Evolutionary conservation across 2,113 vertebrate species (phyloP).

Genomic region (Arenaria interpres): DNA sequence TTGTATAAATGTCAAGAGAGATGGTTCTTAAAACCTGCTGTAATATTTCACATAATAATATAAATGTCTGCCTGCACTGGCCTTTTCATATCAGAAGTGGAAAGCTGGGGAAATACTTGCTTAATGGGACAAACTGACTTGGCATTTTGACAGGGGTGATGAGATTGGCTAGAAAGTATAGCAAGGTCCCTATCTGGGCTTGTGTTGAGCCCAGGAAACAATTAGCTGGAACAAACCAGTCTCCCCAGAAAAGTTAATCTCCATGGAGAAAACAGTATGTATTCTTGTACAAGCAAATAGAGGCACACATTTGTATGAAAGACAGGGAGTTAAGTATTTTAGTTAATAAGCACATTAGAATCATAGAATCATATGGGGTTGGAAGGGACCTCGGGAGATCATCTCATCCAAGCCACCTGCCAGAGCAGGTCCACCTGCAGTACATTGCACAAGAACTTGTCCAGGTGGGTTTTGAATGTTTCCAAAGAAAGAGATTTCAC

Average conservation of each 20-base stretch:
- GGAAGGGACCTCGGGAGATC: too few relatives aligned
- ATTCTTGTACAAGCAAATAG: neutral
- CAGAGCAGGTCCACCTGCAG: too few relatives aligned
- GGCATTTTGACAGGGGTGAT: neutral
- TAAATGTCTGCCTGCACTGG: neutral
- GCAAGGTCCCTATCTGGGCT: neutral
- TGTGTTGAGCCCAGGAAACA: neutral
- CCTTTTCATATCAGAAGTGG: neutral
- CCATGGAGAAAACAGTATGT: neutral
- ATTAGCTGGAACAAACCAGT: neutral
- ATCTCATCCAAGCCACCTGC: too few relatives aligned
- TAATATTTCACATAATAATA: constrained; percentile 16
- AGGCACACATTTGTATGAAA: neutral
- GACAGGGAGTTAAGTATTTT: neutral
- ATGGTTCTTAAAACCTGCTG: constrained; percentile 4
- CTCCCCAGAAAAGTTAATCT: neutral
- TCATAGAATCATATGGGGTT: too few relatives aligned
- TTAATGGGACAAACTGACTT: neutral
- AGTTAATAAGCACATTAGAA: neutral
- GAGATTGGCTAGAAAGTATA: neutral
- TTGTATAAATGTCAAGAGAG: constrained; percentile 44
- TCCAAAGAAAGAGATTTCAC: too few relatives aligned
- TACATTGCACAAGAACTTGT: too few relatives aligned
- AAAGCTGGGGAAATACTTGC: neutral
- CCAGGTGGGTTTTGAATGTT: too few relatives aligned